Evolutionary conservation across 2,113 vertebrate species (phyloP).

Genomic region (Ctenodactylus gundi): DNA sequence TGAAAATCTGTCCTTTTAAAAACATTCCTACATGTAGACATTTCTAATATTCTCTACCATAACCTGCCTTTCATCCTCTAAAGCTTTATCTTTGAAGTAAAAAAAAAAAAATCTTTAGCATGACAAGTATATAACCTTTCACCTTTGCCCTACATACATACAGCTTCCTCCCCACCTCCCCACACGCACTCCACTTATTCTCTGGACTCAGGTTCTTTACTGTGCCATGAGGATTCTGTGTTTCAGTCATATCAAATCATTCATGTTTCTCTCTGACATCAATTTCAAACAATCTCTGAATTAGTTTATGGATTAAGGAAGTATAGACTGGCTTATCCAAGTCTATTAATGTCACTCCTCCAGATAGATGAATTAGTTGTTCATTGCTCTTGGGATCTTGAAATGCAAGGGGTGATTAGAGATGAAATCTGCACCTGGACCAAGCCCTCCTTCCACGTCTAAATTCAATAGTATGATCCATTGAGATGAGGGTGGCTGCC

Average conservation of each 20-base stretch:
- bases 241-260: neutral
- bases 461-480: neutral
- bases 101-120: neutral
- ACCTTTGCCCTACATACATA: neutral
- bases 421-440: neutral
- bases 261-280: neutral
- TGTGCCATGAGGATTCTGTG: neutral
- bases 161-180: no score
- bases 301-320: neutral
- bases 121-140: neutral
- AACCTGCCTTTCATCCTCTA: neutral
- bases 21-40: neutral
- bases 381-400: neutral
- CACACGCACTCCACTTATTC: no score
- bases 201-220: neutral
- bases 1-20: neutral
- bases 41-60: neutral
- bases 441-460: neutral
- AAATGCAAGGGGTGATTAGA: neutral
- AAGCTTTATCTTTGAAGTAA: neutral
- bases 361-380: neutral
- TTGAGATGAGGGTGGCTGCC: neutral
- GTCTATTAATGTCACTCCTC: neutral
- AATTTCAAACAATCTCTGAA: neutral
- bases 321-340: neutral